These are phyloP conservation scores for Anableps anableps DNA, from an alignment of 2,797 vertebrate genomes.

Conservation along the genomic window DNA sequence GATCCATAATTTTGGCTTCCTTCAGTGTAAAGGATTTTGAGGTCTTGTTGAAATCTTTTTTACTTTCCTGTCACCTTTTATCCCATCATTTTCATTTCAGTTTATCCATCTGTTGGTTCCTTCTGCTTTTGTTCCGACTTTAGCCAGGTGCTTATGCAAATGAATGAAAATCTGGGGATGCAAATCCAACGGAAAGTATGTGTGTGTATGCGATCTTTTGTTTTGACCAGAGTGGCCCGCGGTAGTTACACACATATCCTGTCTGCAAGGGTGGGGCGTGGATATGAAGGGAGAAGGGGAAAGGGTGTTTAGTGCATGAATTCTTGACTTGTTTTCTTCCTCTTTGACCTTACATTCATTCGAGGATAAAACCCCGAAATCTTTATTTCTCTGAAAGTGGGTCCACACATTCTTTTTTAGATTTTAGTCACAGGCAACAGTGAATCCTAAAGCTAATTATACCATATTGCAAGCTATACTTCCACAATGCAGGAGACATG, in stretches of 20 bases:
- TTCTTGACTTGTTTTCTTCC: slow-evolving; percentile 13
- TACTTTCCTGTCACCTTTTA: not conserved
- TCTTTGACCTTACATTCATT: not conserved
- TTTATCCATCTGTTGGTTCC: not conserved
- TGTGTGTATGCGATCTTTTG: slow-evolving; percentile 12
- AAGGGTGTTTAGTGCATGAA: not conserved
- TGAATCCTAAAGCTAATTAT: not conserved
- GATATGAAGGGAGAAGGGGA: not conserved
- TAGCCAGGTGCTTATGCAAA: slow-evolving; percentile 60
- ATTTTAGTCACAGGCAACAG: too few species aligned
- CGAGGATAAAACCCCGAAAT: not conserved
- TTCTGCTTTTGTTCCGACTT: not conserved
- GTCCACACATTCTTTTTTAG: not conserved
- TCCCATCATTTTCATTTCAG: not conserved
- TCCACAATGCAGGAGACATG: not conserved
- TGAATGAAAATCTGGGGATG: slow-evolving; percentile 64
- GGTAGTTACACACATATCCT: not conserved
- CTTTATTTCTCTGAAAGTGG: not conserved
- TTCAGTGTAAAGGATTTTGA: not conserved
- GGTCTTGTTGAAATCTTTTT: not conserved
- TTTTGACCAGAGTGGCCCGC: slow-evolving; percentile 12
- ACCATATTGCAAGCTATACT: not conserved
- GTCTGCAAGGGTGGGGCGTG: not conserved
- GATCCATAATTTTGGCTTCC: not conserved
- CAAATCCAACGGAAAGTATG: slow-evolving; percentile 62